Percentiles rank a stretch among this genome's conserved stretches.
These are phyloP conservation scores for Alethe castanea DNA, from an alignment of 2,113 vertebrate genomes.

Conservation along the genomic window DNA sequence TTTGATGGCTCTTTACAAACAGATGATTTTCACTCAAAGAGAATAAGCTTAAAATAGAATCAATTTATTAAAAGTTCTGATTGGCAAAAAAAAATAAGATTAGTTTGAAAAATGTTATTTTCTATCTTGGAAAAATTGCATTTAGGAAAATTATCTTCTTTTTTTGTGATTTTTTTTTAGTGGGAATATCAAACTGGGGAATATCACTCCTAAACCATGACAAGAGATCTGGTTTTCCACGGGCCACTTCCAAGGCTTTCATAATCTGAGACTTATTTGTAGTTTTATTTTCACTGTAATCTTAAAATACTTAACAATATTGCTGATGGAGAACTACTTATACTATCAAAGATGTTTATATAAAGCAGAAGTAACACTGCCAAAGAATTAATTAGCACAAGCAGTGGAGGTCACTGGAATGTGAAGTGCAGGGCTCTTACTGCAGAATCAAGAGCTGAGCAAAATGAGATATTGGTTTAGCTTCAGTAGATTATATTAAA, in stretches of 20 bases:
- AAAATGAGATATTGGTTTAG: conserved; percentile 13
- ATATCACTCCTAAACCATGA: not conserved
- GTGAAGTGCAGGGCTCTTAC: not conserved
- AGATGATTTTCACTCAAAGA: not conserved
- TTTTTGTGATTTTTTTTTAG: not conserved
- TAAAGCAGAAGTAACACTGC: conserved; percentile 16
- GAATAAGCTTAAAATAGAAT: not conserved
- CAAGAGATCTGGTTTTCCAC: not conserved
- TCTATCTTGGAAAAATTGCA: not conserved
- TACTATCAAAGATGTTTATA: conserved; percentile 22
- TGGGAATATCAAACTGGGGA: not conserved
- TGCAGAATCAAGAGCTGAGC: conserved; percentile 6
- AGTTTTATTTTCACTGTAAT: conserved; percentile 4
- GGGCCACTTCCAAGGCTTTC: not conserved
- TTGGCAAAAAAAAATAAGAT: not conserved
- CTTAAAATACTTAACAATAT: not conserved
- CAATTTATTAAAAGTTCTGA: not conserved
- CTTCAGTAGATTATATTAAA: not conserved
- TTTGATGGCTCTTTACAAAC: not conserved
- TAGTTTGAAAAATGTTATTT: not conserved
- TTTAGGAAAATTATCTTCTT: not conserved
- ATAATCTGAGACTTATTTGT: not conserved
- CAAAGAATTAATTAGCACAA: conserved; percentile 34
- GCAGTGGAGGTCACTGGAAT: conserved; percentile 26
- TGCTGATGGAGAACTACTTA: conserved; percentile 5